phyloP scores from a whole-genome alignment of 2,888 invertebrate species.

The Sialis lutaria region DNA sequence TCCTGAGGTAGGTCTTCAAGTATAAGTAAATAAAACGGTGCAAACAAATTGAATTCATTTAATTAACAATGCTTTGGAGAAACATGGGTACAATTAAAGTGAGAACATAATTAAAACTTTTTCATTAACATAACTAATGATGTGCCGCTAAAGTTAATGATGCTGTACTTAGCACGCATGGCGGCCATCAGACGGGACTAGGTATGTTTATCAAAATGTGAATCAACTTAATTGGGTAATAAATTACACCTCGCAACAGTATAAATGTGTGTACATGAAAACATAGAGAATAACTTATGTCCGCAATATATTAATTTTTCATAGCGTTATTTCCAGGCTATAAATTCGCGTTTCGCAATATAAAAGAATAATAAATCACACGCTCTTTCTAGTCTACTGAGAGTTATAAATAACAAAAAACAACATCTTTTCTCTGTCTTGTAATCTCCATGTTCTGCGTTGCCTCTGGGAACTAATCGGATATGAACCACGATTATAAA shows the following conservation, averaged over 20 bases:
- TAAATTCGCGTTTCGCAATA: no score
- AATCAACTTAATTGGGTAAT: conserved; percentile 7
- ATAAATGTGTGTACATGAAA: neutral
- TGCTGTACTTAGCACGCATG: conserved; percentile 3
- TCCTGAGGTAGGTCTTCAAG: neutral
- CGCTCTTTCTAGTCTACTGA: no score
- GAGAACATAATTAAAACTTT: conserved; percentile 4
- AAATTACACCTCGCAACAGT: conserved; percentile 4
- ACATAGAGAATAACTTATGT: conserved; percentile 1
- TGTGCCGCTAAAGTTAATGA: conserved; percentile 2
- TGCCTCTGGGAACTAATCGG: no score
- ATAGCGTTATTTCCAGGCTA: neutral
- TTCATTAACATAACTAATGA: conserved; percentile 4
- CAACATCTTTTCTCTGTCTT: no score
- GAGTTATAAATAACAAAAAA: no score
- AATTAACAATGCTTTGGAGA: neutral
- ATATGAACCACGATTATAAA: no score
- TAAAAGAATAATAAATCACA: no score
- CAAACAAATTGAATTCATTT: neutral
- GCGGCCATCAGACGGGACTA: conserved; percentile 1
- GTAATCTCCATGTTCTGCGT: no score
- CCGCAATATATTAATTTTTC: neutral
- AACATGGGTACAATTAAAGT: neutral
- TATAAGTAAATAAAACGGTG: neutral
- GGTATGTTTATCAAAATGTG: conserved; percentile 6